A percentile compares a stretch with the other conserved stretches of the same genome.
Conservation (phyloP, 1,140 invertebrate species). For the Maconellicoccus hirsutus region DNA sequence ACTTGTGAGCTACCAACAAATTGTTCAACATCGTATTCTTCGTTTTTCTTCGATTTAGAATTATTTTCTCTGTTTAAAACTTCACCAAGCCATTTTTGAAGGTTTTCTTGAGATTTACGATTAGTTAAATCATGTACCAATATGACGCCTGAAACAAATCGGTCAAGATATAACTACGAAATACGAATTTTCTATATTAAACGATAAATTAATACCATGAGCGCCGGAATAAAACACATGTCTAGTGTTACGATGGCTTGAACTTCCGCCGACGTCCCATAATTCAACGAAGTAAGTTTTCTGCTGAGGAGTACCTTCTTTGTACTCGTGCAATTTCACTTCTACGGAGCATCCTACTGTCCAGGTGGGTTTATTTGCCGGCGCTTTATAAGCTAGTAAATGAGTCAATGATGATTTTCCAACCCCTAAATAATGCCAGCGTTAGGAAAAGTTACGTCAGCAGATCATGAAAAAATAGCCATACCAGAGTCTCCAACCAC, state of each 20-base stretch:
- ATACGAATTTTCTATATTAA: no score
- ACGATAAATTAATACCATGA: conserved; percentile 55
- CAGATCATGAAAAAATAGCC: neutral
- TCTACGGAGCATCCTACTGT: conserved; percentile 92
- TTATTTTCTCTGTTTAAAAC: conserved; percentile 66
- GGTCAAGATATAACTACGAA: no score
- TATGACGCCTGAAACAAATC: conserved; percentile 59
- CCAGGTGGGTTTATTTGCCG: conserved; percentile 73
- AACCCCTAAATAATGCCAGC: conserved; percentile 50
- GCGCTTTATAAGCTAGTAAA: conserved; percentile 77
- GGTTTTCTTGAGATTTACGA: conserved; percentile 85
- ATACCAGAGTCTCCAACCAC: conserved; percentile 86
- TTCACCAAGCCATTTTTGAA: conserved; percentile 85
- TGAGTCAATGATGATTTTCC: conserved; percentile 91
- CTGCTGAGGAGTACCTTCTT: conserved; percentile 83
- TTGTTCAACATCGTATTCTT: conserved; percentile 81
- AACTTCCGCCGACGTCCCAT: conserved; percentile 91
- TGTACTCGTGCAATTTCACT: conserved; percentile 90
- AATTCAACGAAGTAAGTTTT: conserved; percentile 88
- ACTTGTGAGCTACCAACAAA: conserved; percentile 69
- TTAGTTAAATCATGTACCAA: conserved; percentile 94
- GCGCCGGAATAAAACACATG: conserved; percentile 85
- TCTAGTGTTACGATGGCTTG: conserved; percentile 79
- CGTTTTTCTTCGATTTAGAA: conserved; percentile 34
- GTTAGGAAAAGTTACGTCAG: neutral